Percentiles rank a stretch among this genome's conserved stretches.
Conservation (phyloP, 2,113 vertebrate genomes). For the Alligator sinensis region DNA sequence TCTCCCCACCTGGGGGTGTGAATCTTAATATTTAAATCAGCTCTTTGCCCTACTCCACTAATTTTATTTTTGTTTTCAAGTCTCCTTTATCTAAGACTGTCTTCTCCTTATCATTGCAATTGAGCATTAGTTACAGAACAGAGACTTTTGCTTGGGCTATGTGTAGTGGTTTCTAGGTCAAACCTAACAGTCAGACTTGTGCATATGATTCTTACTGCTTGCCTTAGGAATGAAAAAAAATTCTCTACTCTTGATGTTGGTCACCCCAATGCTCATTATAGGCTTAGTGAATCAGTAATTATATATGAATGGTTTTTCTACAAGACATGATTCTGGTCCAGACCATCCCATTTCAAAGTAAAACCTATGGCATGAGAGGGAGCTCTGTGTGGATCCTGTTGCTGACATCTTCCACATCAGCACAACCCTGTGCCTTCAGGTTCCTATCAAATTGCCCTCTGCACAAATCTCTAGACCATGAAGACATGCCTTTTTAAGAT, state of each 20-base stretch:
- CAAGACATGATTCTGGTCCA: neutral
- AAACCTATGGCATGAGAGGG: neutral
- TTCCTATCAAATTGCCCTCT: neutral
- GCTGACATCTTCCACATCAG: fast-evolving
- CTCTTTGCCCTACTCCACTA: no score
- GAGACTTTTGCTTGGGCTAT: no score
- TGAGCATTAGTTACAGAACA: no score
- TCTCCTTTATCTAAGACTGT: no score
- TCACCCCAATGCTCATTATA: neutral
- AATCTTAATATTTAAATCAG: no score
- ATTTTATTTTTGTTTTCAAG: no score
- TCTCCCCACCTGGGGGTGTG: no score
- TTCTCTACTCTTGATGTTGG: neutral
- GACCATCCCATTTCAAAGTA: neutral
- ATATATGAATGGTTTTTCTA: neutral
- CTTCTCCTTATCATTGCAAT: no score
- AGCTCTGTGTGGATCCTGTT: neutral
- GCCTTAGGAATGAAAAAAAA: neutral
- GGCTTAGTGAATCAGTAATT: neutral
- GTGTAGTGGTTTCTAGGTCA: no score
- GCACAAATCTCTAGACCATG: neutral
- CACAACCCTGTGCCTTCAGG: neutral
- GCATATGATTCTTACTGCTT: neutral
- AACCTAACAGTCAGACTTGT: neutral
- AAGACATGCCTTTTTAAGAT: neutral